A percentile compares a stretch with the other conserved stretches of the same genome.
These are phyloP conservation scores for Acanthosepion pharaonis DNA, from an alignment of 2,888 invertebrate species.

Conservation along the genomic window DNA sequence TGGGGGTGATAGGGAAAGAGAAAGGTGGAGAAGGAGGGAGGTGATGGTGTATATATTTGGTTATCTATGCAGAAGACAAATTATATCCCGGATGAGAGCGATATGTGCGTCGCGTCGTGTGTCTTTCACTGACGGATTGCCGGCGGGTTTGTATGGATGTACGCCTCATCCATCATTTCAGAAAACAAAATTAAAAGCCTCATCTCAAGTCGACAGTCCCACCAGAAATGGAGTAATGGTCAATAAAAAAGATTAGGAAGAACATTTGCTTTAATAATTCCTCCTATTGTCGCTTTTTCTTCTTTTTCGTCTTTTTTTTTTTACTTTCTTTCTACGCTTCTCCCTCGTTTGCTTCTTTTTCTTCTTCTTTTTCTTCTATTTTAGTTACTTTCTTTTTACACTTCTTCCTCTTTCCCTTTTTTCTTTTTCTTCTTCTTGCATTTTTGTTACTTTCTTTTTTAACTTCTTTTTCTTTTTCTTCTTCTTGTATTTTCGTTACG, in stretches of 20 bases:
- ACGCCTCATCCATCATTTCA: neutral
- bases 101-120: neutral
- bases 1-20: no score
- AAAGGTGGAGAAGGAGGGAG: neutral
- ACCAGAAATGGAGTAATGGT: neutral
- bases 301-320: neutral
- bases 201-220: neutral
- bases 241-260: neutral
- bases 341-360: neutral
- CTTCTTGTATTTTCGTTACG: neutral
- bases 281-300: neutral
- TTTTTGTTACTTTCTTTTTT: neutral
- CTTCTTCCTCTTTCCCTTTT: neutral
- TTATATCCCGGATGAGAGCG: neutral
- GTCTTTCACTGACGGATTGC: neutral
- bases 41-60: neutral
- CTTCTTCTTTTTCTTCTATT: neutral
- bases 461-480: neutral
- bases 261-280: neutral
- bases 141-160: neutral
- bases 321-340: fast-evolving
- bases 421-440: neutral
- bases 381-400: neutral
- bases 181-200: neutral
- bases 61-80: neutral